A percentile compares a stretch with the other conserved stretches of the same genome.
These are phyloP conservation scores for Lepus timidus DNA, from an alignment of 2,113 vertebrate genomes.

Conservation along the genomic window DNA sequence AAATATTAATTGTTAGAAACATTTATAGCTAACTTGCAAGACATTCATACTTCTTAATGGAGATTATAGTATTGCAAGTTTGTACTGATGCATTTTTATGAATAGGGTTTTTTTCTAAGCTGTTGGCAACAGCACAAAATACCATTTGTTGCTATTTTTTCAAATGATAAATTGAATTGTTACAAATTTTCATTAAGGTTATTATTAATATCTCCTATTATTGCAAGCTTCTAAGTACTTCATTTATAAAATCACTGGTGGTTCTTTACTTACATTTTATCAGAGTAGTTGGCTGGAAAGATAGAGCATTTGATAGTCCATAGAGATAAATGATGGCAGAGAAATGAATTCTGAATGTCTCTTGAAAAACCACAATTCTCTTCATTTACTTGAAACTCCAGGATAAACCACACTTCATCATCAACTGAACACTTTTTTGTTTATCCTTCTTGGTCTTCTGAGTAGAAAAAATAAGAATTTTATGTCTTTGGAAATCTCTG, in stretches of 20 bases:
- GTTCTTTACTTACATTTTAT: constrained; percentile 81
- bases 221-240: constrained; percentile 73
- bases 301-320: constrained; percentile 59
- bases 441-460: constrained; percentile 48
- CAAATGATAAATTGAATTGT: constrained; percentile 75
- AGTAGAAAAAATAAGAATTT: constrained; percentile 70
- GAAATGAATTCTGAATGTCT: constrained; percentile 78
- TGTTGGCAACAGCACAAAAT: constrained; percentile 68
- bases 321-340: constrained; percentile 79
- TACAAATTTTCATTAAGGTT: constrained; percentile 81
- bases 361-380: constrained; percentile 72
- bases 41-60: constrained; percentile 16
- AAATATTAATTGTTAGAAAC: constrained; percentile 24
- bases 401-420: constrained; percentile 77
- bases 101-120: constrained; percentile 59
- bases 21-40: constrained; percentile 33
- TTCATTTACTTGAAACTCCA: constrained; percentile 52
- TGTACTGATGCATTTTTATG: constrained; percentile 63
- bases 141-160: constrained; percentile 73
- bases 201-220: constrained; percentile 82
- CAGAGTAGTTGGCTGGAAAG: constrained; percentile 54
- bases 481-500: constrained; percentile 58
- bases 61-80: constrained; percentile 51
- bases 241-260: constrained; percentile 73
- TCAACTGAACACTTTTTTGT: constrained; percentile 68